phyloP scores from a whole-genome alignment of 2,888 invertebrate species.

The Syrphus vitripennis region DNA sequence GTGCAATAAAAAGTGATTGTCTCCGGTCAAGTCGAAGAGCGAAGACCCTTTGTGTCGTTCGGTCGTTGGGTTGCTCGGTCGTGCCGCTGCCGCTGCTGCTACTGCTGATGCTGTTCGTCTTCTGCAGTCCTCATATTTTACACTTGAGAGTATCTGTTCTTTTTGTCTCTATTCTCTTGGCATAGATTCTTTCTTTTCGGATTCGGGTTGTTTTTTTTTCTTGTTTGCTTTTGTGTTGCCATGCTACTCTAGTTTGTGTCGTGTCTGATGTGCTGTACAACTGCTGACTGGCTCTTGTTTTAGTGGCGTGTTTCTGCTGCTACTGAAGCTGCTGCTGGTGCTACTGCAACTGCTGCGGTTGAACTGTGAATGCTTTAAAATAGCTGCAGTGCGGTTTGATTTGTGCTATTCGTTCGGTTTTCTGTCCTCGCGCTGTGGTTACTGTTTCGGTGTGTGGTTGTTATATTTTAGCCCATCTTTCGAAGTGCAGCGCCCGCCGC shows the following conservation, averaged over 20 bases:
- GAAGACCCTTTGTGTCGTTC: conserved; percentile 44
- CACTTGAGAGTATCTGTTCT: conserved; percentile 52
- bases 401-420: conserved; percentile 60
- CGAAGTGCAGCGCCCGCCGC: neutral
- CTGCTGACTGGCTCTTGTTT: conserved; percentile 59
- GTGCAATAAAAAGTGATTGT: conserved; percentile 63
- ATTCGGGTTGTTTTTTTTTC: conserved; percentile 13
- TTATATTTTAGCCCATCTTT: conserved; percentile 30
- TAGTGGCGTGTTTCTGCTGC: conserved; percentile 51
- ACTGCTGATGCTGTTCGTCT: conserved; percentile 24
- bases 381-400: conserved; percentile 71
- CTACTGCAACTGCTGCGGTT: conserved; percentile 50
- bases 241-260: conserved; percentile 33
- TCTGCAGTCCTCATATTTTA: conserved; percentile 67
- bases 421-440: conserved; percentile 3
- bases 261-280: conserved; percentile 44
- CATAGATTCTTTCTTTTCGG: conserved; percentile 54
- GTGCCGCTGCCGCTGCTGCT: neutral
- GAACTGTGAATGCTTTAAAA: conserved; percentile 70
- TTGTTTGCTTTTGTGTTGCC: conserved; percentile 61
- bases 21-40: conserved; percentile 53
- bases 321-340: neutral
- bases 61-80: neutral
- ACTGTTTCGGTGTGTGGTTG: conserved; percentile 16
- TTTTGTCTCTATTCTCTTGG: conserved; percentile 35